phyloP scores from a whole-genome alignment of 64 coral and sea anemone genomes.

The Acropora tenuis region DNA sequence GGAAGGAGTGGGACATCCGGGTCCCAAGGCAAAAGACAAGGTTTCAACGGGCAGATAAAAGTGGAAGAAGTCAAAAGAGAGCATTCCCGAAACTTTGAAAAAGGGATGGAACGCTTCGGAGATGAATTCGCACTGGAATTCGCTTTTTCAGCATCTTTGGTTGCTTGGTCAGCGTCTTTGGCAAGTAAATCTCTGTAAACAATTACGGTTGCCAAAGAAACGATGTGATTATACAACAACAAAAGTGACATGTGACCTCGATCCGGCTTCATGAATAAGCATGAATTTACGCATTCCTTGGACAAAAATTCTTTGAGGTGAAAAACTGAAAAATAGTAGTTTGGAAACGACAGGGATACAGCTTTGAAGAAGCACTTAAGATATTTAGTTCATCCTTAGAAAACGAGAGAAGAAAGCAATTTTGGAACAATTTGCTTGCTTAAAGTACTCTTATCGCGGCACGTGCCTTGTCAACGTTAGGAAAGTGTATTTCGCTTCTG shows the following conservation, averaged over 20 bases:
- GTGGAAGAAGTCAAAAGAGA: no score
- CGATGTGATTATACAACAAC: conserved; percentile 5
- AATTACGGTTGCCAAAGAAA: background rate
- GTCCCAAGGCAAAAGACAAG: no score
- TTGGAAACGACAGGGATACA: no score
- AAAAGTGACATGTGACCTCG: background rate
- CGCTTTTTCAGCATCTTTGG: conserved; percentile 1
- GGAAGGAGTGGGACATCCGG: no score
- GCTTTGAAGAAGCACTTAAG: no score
- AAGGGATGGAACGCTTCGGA: background rate
- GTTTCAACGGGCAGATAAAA: no score
- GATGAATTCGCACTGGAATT: background rate
- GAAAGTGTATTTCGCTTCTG: background rate
- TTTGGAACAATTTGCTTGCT: background rate
- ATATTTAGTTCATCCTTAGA: no score
- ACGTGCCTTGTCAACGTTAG: background rate
- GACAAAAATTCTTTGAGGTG: background rate
- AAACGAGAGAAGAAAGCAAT: background rate
- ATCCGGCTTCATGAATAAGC: background rate
- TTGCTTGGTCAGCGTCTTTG: background rate
- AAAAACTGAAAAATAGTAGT: background rate
- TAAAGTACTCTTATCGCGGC: background rate
- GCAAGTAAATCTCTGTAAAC: background rate
- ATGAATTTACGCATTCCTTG: background rate
- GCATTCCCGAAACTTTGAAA: no score